Base-by-base conservation (phyloP, 2,888 invertebrate species). In the Orchesella flavescens region DNA sequence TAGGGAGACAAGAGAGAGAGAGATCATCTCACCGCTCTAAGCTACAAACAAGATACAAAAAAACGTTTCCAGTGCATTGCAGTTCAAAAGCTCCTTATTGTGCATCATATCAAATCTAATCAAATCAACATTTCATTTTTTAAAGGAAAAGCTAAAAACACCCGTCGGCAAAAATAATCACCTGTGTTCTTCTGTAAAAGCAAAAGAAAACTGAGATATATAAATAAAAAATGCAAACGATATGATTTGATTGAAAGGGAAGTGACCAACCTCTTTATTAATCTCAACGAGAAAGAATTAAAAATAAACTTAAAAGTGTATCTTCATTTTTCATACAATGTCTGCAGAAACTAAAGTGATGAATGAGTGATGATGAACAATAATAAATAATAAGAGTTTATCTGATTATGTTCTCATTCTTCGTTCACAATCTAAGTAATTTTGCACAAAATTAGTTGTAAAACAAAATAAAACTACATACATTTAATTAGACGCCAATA, bases 191-290 rank as follows among this genome's bases (percentile, higher is more conserved):
- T 34, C 7, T 34, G 7, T 34, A 34, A 34, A 49, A n/a, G 21
- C 21, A 49, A 53, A 53, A 55, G n/a, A 55, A n/a, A n/a, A n/a
- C n/a, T n/a, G n/a, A n/a, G n/a, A n/a, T n/a, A n/a, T n/a, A n/a
- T n/a, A n/a, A n/a, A n/a, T n/a, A n/a, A n/a, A n/a, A n/a, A n/a
- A n/a, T n/a, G n/a, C n/a, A n/a, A n/a, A n/a, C n/a, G n/a, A n/a
- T n/a, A n/a, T 7, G 24, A 44, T 72, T 17, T 71, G 46, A 17
- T 43, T 34, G 71, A 59, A 78, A 73, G 72, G 55, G 79, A 80
- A 80, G 68, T 80, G 73, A 73, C 79, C 66, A 66, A 68, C 46
- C 55, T 23, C 15, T 19, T 9, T 34, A 44, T 17, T 65, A 57
- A 17, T 34, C 34, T 34, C 15, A 71, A 34, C 5, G 9, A 10